phyloP scores from a whole-genome alignment of 2,113 vertebrate genomes.

The Acanthochromis polyacanthus region DNA sequence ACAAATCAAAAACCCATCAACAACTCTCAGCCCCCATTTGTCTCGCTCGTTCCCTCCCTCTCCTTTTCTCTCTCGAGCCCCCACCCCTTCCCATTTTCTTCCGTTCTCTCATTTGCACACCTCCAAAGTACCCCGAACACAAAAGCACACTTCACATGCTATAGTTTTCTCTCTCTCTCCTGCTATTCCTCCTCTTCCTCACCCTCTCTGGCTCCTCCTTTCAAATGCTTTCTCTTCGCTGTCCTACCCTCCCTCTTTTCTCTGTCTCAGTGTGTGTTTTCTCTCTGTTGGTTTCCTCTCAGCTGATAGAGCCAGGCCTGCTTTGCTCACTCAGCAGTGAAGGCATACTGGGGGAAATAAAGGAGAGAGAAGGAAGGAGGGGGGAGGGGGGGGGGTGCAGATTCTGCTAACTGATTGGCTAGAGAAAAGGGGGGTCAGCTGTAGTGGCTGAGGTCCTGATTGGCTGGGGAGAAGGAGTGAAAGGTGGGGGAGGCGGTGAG shows the following conservation, averaged over 20 bases:
- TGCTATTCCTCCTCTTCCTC: conserved; percentile 54
- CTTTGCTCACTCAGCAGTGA: conserved; percentile 86
- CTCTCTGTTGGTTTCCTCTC: conserved; percentile 78
- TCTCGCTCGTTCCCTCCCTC: conserved; percentile 53
- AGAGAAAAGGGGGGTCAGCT: conserved; percentile 59
- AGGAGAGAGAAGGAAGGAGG: neutral
- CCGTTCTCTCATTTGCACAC: conserved; percentile 61
- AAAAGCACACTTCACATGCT: conserved; percentile 74
- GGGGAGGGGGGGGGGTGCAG: neutral
- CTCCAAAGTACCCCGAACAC: conserved; percentile 74
- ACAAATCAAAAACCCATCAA: conserved; percentile 74
- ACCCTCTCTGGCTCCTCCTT: conserved; percentile 45
- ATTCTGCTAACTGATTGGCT: conserved; percentile 56
- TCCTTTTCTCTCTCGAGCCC: conserved; percentile 46
- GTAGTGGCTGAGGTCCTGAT: conserved; percentile 61
- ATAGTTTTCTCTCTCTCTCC: conserved; percentile 37
- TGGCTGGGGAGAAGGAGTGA: conserved; percentile 58
- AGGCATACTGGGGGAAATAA: conserved; percentile 67
- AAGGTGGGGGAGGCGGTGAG: neutral
- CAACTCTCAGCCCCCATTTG: conserved; percentile 61
- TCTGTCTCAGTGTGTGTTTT: conserved; percentile 45
- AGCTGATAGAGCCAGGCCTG: conserved; percentile 83
- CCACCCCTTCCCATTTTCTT: conserved; percentile 38
- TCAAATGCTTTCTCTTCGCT: conserved; percentile 39
- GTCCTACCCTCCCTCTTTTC: conserved; percentile 12